These are phyloP conservation scores for Microhierax caerulescens DNA, from an alignment of 2,797 vertebrate genomes.

Conservation along the genomic window DNA sequence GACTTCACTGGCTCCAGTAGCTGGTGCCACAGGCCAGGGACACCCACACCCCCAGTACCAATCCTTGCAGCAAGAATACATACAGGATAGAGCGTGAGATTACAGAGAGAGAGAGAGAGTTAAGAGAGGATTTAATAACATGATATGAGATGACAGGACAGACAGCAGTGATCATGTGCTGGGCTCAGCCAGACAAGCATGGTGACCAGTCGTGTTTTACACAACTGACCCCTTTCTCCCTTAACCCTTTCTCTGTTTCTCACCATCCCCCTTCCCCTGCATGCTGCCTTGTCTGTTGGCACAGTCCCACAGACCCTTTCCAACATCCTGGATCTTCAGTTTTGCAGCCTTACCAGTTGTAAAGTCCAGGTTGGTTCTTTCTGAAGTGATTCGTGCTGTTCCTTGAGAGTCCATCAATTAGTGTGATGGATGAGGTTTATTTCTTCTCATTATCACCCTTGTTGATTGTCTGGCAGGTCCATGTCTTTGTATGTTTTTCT, in stretches of 20 bases:
- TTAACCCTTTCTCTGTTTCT: neutral
- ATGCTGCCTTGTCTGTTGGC: neutral
- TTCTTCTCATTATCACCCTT: neutral
- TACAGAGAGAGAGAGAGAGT: neutral
- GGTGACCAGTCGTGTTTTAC: neutral
- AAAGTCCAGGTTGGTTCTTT: neutral
- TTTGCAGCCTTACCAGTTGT: neutral
- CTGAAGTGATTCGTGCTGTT: neutral
- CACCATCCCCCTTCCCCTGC: fast-evolving
- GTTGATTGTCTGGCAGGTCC: neutral
- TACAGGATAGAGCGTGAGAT: neutral
- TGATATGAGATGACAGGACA: neutral
- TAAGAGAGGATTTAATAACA: neutral
- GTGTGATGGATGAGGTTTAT: neutral
- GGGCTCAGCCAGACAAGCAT: neutral
- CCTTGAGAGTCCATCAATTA: neutral
- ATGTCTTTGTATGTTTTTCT: neutral
- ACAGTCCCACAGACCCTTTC: neutral
- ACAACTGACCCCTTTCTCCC: neutral
- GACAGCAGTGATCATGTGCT: fast-evolving
- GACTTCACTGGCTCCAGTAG: neutral
- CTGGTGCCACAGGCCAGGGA: neutral
- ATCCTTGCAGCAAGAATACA: neutral
- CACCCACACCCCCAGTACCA: neutral
- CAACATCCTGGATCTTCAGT: neutral